Evolutionary conservation across 2,888 invertebrate species (phyloP), one percentile per base, ranked within the genome.

Genomic region (Chrysomela aeneicollis): DNA sequence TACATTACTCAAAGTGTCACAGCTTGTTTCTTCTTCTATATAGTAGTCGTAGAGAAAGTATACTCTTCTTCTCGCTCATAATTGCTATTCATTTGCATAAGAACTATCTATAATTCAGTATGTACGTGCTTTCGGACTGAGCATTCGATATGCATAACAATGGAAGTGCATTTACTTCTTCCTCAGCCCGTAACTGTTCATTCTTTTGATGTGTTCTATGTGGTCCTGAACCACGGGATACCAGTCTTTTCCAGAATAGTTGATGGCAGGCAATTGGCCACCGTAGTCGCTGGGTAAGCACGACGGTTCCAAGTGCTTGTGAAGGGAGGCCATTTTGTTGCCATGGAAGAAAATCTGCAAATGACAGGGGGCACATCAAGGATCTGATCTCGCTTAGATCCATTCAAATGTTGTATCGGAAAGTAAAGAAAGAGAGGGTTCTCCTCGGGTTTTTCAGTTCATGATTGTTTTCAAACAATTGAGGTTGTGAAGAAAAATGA

Each of bases 261-360:
- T 86, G 64, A 94, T 91, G 76, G 87, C 87, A 0, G 92, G 91
- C 46, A 90, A 80, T 58, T 86, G 83, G 32, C 94, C 94, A 66
- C 89, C 92, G 79, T 93, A 94, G 82, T 93, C 90, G 47, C 86
- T 84, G 0, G 94, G 94, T 71, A 94, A 81, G 77, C 89, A 87
- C 30, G 87, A 85, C 0, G 91, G 87, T 0, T 85, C 85, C 72
- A 94, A 80, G 81, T 90, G 86, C 78, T 90, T 87, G 79, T 94
- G 94, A 3, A 94, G 86, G 0, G 90, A 89, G 4, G 71, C 46
- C 92, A 93, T 93, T 78, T 94, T 91, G 64, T 85, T 86, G 12
- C 93, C 93, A 81, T 94, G 94, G 89, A 94, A 93, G 84, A 87
- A 90, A 84, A 94, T 90, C 89, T 94, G 83, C 1, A 85, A 83